Conservation (phyloP, 2,113 vertebrate species). For the Puffinus mauretanicus region DNA sequence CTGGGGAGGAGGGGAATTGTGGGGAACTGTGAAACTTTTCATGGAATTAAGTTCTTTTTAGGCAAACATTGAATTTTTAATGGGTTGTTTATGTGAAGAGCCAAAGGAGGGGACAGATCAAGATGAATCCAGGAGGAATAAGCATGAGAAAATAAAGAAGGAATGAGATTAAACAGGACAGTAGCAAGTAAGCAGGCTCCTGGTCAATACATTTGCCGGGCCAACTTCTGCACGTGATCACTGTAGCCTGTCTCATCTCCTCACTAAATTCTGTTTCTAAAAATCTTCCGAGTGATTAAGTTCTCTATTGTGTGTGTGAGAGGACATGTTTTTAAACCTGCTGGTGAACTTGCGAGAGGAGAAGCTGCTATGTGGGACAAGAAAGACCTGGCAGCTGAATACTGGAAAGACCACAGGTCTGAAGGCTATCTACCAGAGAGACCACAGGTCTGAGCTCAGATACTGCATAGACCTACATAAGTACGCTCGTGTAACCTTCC, state of each 20-base stretch:
- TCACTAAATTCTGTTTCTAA: neutral
- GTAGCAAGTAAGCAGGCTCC: neutral
- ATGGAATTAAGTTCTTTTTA: neutral
- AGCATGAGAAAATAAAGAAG: neutral
- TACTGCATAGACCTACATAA: neutral
- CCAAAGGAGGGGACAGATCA: neutral
- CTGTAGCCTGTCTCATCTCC: neutral
- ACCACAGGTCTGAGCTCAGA: neutral
- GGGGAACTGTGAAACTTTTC: neutral
- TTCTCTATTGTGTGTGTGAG: neutral
- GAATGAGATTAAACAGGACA: neutral
- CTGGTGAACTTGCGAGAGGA: neutral
- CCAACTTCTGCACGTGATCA: neutral
- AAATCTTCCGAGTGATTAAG: neutral
- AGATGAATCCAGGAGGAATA: neutral
- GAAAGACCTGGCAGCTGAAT: neutral
- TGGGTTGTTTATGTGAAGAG: neutral
- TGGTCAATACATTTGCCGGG: neutral
- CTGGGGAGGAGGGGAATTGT: neutral
- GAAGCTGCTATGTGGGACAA: neutral
- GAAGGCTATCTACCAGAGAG: neutral
- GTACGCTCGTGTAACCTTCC: accelerated
- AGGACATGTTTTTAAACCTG: neutral
- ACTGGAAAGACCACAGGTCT: neutral
- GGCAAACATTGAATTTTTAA: neutral